Evolutionary conservation across 2,113 vertebrate genomes (phyloP), one percentile per base, ranked within the genome.

Genomic region (Rattus rattus): DNA sequence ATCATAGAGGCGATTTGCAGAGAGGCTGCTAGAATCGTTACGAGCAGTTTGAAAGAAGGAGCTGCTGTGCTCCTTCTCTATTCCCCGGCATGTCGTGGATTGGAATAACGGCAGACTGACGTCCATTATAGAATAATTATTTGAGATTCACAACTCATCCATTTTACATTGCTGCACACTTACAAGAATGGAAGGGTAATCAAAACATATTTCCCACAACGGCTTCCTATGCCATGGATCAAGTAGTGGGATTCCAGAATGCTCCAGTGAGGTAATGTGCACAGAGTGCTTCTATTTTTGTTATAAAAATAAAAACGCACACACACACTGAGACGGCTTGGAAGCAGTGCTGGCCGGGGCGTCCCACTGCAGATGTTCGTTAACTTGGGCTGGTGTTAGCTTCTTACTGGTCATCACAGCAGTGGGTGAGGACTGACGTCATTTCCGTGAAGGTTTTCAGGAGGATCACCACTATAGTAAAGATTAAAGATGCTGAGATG

Each of bases 161-260:
- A 94, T 56, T 91, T 97, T 92, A 85, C 94, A 97, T 98, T 97
- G 73, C 54, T 92, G 91, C 43, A 63, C 92, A 17, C 56, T 67
- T 93, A 87, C 81, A 65, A 92, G 94, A 96, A 96, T 94, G 80
- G 0, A 6, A 80, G 77, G 10, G 47, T 96, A 85, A 76, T 88
- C 79, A 90, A 80, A 95, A 95, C 76, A 16, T 90, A 67, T 92
- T 93, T 92, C 80, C 65, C 96, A 87, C 54, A 90, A 77, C 65
- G 76, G 20, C 52, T 95, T 94, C 76, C 67, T 91, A 5, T 33
- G 16, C 63, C 65, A 70, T 36, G 88, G 33, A 77, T 92, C 61
- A 90, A 73, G 43, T 49, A 52, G 56, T 36, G 88, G 88, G 77
- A 61, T 88, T 92, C 84, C 56, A 91, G 69, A 94, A 59, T 70